phyloP scores from a whole-genome alignment of 1,140 invertebrate genomes.

The Drosophila nigromelanica region DNA sequence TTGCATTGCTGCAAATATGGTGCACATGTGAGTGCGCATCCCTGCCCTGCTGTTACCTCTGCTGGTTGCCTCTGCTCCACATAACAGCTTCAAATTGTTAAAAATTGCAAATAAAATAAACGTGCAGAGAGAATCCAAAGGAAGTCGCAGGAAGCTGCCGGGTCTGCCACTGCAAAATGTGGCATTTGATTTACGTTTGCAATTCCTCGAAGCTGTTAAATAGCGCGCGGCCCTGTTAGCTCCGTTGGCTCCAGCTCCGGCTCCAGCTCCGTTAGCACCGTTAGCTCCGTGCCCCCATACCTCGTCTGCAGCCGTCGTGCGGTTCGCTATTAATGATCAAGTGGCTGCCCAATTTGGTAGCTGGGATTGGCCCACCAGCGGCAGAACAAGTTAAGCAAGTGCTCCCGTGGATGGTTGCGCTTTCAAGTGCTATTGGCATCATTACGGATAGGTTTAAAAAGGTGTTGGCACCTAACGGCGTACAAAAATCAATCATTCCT shows the following conservation, averaged over 20 bases:
- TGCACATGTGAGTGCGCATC: constrained; percentile 4
- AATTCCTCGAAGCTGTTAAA: constrained; percentile 68
- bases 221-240: constrained; percentile 18
- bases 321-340: constrained; percentile 1
- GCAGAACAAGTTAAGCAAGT: too few relatives aligned
- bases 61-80: background rate
- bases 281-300: too few relatives aligned
- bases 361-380: background rate
- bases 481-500: too few relatives aligned
- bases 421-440: too few relatives aligned
- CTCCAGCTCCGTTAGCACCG: background rate
- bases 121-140: constrained; percentile 1
- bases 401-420: too few relatives aligned
- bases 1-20: constrained; percentile 7
- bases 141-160: background rate
- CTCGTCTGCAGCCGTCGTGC: too few relatives aligned
- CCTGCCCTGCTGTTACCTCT: background rate
- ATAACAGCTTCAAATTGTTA: constrained; percentile 43
- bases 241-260: background rate
- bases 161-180: constrained; percentile 61
- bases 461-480: too few relatives aligned
- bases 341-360: background rate
- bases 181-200: constrained; percentile 74
- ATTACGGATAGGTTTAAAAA: too few relatives aligned
- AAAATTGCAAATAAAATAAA: constrained; percentile 69